phyloP scores from a whole-genome alignment of 2,797 vertebrate species.

The Carapus acus region DNA sequence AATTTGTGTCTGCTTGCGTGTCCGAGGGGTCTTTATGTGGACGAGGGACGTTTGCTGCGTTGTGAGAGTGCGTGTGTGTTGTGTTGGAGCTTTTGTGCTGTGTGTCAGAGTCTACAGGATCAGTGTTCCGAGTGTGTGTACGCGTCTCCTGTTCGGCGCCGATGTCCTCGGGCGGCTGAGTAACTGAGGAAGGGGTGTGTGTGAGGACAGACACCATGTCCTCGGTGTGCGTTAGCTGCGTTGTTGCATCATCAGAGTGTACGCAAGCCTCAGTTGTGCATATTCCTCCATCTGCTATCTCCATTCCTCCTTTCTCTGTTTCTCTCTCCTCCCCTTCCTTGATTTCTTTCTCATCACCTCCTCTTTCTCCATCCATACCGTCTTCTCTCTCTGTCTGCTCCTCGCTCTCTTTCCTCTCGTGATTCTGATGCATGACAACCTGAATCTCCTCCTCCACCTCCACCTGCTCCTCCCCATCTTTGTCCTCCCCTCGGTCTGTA shows the following conservation, averaged over 20 bases:
- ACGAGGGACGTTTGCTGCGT: too few relatives aligned
- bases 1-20: too few relatives aligned
- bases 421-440: slow-evolving; percentile 23
- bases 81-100: not conserved
- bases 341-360: slow-evolving; percentile 2
- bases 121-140: not conserved
- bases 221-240: not conserved
- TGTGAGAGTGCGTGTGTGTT: too few relatives aligned
- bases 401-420: slow-evolving; percentile 23
- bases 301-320: not conserved
- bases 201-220: not conserved
- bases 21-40: too few relatives aligned
- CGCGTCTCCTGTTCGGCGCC: slow-evolving; percentile 1
- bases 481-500: not conserved
- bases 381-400: slow-evolving; percentile 4
- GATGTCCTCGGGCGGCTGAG: not conserved
- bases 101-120: not conserved
- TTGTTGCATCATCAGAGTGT: not conserved
- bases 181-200: not conserved
- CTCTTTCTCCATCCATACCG: not conserved
- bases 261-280: not conserved
- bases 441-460: slow-evolving; percentile 47
- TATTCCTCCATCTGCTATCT: not conserved
- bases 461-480: slow-evolving; percentile 20
- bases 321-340: not conserved